Base-by-base conservation (phyloP, 2,888 invertebrate genomes). In the Zygaena filipendulae region DNA sequence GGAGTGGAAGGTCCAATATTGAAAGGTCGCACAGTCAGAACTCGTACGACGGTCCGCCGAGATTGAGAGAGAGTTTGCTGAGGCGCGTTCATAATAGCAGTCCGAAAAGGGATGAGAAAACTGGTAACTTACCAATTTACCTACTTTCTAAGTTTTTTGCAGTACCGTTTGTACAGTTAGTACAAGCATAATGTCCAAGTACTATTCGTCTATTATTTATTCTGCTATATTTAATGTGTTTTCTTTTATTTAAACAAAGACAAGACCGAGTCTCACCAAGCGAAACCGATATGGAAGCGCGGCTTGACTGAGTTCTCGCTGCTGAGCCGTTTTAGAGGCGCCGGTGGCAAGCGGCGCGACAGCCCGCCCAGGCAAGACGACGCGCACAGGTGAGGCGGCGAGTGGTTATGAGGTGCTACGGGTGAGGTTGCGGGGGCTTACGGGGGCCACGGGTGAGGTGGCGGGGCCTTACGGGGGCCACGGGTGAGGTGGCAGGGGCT, bases 291-390 rank as follows among this genome's bases (percentile, higher is more conserved):
- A 14, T 79, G 80, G 74, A 70, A 60, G 42, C 51, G 80, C 0
- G 80, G 80, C 0, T 30, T 81, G 1, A 81, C 80, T 0, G 80
- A 81, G 18, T 29, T 81, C 3, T 77, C 75, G 0, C 30, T 79
- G 0, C 33, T 80, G 11, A 71, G 63, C 1, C 46, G 67, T 10
- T 30, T 80, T 2, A 41, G 66, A 0, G 69, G 70, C 0, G 58
- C 72, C 8, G 61, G 59, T 0, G 62, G 63, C n/a, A 40, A 40
- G 1, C 67, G 53, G 13, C 44, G 68, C 1, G 69, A 69, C 5
- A 68, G 64, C 18, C 68, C 68, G 0, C 45, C 53, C 0, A 44
- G 68, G 6, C 50, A 57, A 1, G 50, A 52, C 3, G 30, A 35
- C 1, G 49, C n/a, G n/a, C n/a, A n/a, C 9, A 46, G 53, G 59